Base-by-base conservation (phyloP, 2,113 vertebrate species). In the Oxygymnocypris stewartii region DNA sequence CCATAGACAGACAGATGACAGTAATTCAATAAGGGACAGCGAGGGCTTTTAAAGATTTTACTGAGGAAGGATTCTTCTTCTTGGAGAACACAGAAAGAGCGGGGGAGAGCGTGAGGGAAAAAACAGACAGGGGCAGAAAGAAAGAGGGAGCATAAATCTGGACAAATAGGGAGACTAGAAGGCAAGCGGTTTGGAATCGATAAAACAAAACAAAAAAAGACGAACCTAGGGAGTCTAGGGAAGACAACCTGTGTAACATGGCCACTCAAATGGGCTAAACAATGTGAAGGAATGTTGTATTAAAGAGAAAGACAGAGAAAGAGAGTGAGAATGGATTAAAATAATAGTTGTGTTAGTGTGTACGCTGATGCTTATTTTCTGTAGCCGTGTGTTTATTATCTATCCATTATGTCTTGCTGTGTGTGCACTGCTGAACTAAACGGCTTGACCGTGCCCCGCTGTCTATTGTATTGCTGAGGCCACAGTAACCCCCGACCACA, bases 121-220 rank as follows among this genome's bases (percentile, higher is more conserved):
- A 23, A 54, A 51, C 67, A 73, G 57, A 76, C 23, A 3, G 78
- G 42, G 37, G 42, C 49, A 74, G 25, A 63, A 31, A 74, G 40
- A 47, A 44, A 49, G 31, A 57, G 42, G 54, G 76, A 81, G 85
- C 89, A 92, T 93, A 93, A 93, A 93, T 94, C 92, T 89, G 85
- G 87, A 92, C 90, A 91, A 92, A 93, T 89, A 86, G 85, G 86
- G 86, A 54, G 84, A 86, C 93, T 89, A 92, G 92, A 92, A 92
- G 77, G 84, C 85, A 78, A 90, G 90, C 92, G 93, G 84, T 87
- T 93, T 93, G 90, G 90, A 91, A 94, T 94, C 94, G 93, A 93
- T 94, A 25, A 51, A 92, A 91, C 25, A 13, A 57, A 92, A 94
- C 3, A 31, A 81, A 57, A 79, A 91, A 93, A 92, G 92, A 94